A percentile compares a stretch with the other conserved stretches of the same genome.
These are phyloP conservation scores for Drosophila kurseongensis DNA, from an alignment of 1,140 invertebrate species.

Conservation along the genomic window DNA sequence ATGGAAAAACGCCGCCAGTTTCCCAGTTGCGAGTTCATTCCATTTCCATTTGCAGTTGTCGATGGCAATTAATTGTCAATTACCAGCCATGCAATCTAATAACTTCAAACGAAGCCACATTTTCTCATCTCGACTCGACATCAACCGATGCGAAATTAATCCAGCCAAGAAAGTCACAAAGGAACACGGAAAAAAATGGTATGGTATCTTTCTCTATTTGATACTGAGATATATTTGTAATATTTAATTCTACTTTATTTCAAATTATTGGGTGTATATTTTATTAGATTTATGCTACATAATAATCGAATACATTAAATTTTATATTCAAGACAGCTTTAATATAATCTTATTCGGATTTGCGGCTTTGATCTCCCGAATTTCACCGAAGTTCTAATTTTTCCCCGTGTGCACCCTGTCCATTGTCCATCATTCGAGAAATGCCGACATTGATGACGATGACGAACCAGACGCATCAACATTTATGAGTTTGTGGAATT, in stretches of 20 bases:
- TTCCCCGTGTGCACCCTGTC: not conserved
- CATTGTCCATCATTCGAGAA: constrained; percentile 48
- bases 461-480: constrained; percentile 68
- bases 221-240: too few relatives aligned
- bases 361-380: too few relatives aligned
- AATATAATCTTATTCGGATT: too few relatives aligned
- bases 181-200: not conserved
- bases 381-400: not conserved
- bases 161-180: constrained; percentile 4
- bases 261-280: too few relatives aligned
- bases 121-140: constrained; percentile 11
- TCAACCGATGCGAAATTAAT: constrained; percentile 27
- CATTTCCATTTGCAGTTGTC: constrained; percentile 47
- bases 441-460: constrained; percentile 56
- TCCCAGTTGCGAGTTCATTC: constrained; percentile 14
- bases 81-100: constrained; percentile 57
- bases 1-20: constrained; percentile 10
- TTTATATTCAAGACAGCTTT: too few relatives aligned
- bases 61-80: constrained; percentile 67
- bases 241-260: too few relatives aligned
- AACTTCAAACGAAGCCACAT: constrained; percentile 48
- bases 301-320: too few relatives aligned
- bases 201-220: too few relatives aligned
- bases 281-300: too few relatives aligned
- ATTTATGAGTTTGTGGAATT: constrained; percentile 81